Evolutionary conservation across 1,140 invertebrate genomes (phyloP).

Genomic region (Dreissena rostriformis): DNA sequence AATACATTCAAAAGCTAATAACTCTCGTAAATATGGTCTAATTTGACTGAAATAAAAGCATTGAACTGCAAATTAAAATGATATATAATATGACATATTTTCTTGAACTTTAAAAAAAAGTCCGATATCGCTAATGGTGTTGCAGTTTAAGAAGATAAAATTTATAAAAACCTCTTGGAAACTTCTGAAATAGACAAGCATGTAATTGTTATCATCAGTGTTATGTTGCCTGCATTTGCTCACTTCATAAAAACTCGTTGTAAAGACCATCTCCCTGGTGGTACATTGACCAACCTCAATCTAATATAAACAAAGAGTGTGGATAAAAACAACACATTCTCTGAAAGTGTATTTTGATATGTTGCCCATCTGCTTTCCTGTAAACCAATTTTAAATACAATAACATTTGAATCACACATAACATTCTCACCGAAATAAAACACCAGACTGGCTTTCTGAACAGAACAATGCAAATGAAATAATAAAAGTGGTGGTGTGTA

Average conservation of each 20-base stretch:
- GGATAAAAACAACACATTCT: constrained; percentile 33
- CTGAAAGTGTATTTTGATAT: constrained; percentile 31
- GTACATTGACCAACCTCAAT: not conserved
- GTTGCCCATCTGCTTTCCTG: constrained; percentile 10
- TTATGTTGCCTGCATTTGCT: constrained; percentile 8
- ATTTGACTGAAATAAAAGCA: no score
- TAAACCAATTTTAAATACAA: constrained; percentile 29
- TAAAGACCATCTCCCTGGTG: constrained; percentile 31
- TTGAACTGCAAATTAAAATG: no score
- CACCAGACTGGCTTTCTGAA: not conserved
- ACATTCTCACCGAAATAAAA: constrained; percentile 30
- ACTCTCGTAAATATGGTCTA: no score
- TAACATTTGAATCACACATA: constrained; percentile 24
- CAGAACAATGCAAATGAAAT: constrained; percentile 1
- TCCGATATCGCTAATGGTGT: no score
- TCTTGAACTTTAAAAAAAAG: no score
- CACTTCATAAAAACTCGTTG: constrained; percentile 2
- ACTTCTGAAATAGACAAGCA: not conserved
- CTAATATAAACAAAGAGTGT: constrained; percentile 7
- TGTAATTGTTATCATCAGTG: not conserved
- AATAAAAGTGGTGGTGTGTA: no score
- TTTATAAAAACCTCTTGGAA: not conserved
- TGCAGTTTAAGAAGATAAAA: not conserved
- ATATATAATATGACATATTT: no score
- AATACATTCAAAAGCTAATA: no score